Conservation (phyloP, 2,888 invertebrate species). For the Teleogryllus oceanicus region DNA sequence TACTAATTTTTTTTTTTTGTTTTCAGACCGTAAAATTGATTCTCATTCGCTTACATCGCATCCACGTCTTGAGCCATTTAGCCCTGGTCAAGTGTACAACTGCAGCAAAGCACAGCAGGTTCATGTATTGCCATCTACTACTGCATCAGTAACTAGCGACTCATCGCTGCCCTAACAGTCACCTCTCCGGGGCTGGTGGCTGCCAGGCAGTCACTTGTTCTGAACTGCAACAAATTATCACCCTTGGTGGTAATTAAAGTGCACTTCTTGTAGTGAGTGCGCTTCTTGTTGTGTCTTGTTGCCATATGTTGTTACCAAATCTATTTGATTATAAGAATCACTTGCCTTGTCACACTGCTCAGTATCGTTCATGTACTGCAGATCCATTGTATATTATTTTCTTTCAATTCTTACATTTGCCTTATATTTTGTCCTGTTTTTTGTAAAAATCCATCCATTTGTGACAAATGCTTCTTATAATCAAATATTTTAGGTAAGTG, state of each 20-base stretch:
- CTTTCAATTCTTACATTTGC: background rate
- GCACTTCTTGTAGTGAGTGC: background rate
- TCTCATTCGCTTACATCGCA: constrained; percentile 52
- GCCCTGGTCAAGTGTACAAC: constrained; percentile 89
- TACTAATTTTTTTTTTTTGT: background rate
- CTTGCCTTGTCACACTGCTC: too few relatives aligned
- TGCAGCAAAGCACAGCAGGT: constrained; percentile 87
- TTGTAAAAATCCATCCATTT: background rate
- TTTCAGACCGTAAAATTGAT: background rate
- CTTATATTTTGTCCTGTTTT: background rate
- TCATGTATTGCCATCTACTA: constrained; percentile 60
- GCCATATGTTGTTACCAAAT: background rate
- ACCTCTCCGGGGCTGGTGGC: background rate
- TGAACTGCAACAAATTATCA: background rate
- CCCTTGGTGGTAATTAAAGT: background rate
- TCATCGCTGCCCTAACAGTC: background rate
- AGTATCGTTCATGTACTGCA: background rate
- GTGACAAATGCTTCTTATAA: constrained; percentile 6
- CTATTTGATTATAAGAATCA: background rate
- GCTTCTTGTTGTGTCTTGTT: background rate
- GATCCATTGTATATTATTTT: background rate
- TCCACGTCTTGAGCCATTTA: constrained; percentile 82
- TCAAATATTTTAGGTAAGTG: background rate
- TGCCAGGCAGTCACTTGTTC: background rate
- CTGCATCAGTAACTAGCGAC: background rate